Evolutionary conservation across 2,113 vertebrate species (phyloP), one percentile per base, ranked within the genome.

Genomic region (Mobula hypostoma): DNA sequence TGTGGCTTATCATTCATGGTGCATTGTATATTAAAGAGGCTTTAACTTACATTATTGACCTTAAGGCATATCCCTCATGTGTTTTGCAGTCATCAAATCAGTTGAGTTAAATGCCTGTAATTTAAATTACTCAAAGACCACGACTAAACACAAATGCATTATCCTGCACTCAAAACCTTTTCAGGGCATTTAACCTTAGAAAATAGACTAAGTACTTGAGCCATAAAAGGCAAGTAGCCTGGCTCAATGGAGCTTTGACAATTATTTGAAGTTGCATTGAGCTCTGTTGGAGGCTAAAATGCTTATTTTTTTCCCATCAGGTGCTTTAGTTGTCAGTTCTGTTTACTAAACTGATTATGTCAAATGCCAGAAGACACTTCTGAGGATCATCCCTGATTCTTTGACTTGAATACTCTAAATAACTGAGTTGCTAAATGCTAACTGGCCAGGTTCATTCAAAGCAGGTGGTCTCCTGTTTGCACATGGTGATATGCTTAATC

Each of bases 71-170:
- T 90, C 85, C 85, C 85, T 90, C 15, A 61, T 90, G 85, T 90
- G 58, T 19, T 66, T 32, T 66, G 85, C 61, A 90, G 85, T 90
- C 85, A 90, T 90, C 85, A 90, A 90, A 68, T 90, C 85, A 66
- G 85, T 61, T 88, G 61, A 58, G 85, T 32, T 90, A 90, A 90
- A 90, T 90, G 85, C n/a, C 85, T 90, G 85, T 90, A 90, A 90
- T 90, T 90, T 66, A 90, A 90, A 90, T 90, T 32, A 29, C 85
- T 90, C 61, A 66, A 90, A 90, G 61, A 29, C 61, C 29, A 66
- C 63, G 85, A 90, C 85, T 90, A 90, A 90, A 90, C 61, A 63
- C 85, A 90, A 90, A 90, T 90, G 85, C 85, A 90, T 90, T 66
- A 90, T 32, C 61, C 85, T 68, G 85, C 85, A 90, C 85, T 90